Evolutionary conservation across 2,113 vertebrate genomes (phyloP).

Genomic region (Rana temporaria): DNA sequence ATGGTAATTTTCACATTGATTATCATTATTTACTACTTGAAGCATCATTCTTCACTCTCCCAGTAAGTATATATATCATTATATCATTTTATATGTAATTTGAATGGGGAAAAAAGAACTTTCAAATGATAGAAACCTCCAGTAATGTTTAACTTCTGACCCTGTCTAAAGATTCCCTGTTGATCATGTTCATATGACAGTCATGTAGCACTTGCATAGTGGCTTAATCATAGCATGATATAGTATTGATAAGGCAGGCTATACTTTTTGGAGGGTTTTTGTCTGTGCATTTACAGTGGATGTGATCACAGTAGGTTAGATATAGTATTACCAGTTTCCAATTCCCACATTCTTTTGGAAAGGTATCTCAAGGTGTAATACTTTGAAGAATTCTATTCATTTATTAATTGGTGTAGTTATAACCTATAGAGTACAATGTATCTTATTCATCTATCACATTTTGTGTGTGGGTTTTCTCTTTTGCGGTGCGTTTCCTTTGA

Average conservation of each 20-base stretch:
- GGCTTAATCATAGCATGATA: slow-evolving; percentile 12
- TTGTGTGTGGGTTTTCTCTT: background rate
- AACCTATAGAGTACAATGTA: background rate
- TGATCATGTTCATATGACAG: background rate
- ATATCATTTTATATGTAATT: too few relatives aligned
- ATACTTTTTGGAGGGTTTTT: background rate
- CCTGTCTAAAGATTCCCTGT: background rate
- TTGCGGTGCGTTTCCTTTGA: background rate
- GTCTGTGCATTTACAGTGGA: slow-evolving; percentile 4
- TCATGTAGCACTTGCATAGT: background rate
- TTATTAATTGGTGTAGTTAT: slow-evolving; percentile 32
- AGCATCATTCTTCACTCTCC: too few relatives aligned
- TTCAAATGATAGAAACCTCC: background rate
- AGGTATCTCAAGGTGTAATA: background rate
- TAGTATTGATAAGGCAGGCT: slow-evolving; percentile 5
- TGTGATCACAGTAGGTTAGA: slow-evolving; percentile 14
- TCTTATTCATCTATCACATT: slow-evolving; percentile 2
- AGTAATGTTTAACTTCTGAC: slow-evolving; percentile 9
- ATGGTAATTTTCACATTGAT: too few relatives aligned
- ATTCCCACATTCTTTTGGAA: background rate
- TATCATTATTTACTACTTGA: too few relatives aligned
- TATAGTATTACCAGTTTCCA: background rate
- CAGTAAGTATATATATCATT: too few relatives aligned
- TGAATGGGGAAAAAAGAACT: too few relatives aligned
- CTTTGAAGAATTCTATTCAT: background rate